A percentile compares a stretch with the other conserved stretches of the same genome.
Evolutionary conservation across 2,113 vertebrate species (phyloP).

Genomic region (Arvicanthis niloticus): DNA sequence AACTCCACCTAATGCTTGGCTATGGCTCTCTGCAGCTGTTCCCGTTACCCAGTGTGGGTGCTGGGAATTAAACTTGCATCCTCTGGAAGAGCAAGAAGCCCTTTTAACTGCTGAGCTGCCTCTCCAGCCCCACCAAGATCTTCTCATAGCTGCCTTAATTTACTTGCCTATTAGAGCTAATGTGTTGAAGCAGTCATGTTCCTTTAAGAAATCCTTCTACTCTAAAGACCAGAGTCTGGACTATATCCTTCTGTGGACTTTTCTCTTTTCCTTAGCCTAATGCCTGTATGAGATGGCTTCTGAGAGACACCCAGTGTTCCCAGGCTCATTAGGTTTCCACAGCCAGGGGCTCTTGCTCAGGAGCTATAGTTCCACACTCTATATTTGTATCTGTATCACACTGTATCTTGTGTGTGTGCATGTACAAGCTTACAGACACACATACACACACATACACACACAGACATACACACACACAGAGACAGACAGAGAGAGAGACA

Average conservation of each 20-base stretch:
- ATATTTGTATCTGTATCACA: no score
- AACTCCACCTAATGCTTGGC: not conserved
- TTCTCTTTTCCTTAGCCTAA: not conserved
- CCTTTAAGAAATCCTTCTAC: not conserved
- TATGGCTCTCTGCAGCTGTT: not conserved
- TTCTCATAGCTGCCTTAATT: not conserved
- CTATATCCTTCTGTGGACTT: not conserved
- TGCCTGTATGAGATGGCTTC: not conserved
- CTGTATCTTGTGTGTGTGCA: no score
- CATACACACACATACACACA: not conserved
- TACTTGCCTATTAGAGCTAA: not conserved
- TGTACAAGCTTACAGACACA: no score
- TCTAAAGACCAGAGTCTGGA: not conserved
- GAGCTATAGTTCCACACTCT: not conserved
- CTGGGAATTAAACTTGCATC: not conserved
- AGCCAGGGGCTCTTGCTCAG: not conserved
- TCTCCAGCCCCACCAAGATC: not conserved
- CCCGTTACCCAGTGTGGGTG: not conserved
- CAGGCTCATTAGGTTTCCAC: not conserved
- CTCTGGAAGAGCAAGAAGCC: not conserved
- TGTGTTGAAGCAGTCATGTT: not conserved
- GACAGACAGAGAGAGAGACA: no score
- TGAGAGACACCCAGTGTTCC: not conserved
- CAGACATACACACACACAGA: no score
- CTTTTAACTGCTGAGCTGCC: not conserved